Conservation (phyloP, 2,888 invertebrate genomes). For the Cosmopolites sordidus region DNA sequence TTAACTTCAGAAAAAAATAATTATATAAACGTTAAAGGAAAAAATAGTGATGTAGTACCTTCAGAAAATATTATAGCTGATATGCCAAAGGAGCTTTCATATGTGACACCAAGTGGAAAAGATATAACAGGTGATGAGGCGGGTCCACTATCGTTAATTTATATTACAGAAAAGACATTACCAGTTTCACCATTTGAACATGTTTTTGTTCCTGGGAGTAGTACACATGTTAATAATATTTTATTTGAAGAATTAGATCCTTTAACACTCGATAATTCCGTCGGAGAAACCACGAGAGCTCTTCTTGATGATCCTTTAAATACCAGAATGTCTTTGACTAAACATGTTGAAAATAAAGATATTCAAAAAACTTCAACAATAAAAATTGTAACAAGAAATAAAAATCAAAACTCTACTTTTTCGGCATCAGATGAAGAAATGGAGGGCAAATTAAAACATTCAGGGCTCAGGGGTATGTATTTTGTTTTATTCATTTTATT, state of each 20-base stretch:
- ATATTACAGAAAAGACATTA: neutral
- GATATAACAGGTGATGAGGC: neutral
- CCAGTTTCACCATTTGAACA: conserved; percentile 29
- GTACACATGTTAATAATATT: neutral
- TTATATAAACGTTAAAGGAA: neutral
- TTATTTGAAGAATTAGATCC: conserved; percentile 28
- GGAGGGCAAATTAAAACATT: too few species aligned
- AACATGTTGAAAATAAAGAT: too few species aligned
- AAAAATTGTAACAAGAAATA: too few species aligned
- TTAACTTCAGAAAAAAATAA: neutral
- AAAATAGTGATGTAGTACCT: neutral
- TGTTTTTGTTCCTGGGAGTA: conserved; percentile 8
- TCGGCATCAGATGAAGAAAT: conserved; percentile 15
- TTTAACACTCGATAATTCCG: conserved; percentile 20
- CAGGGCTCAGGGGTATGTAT: conserved; percentile 19
- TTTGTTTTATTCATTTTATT: neutral
- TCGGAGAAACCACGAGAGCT: conserved; percentile 16
- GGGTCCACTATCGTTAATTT: conserved; percentile 6
- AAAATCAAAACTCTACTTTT: conserved; percentile 20
- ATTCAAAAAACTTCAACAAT: neutral
- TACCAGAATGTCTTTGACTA: neutral
- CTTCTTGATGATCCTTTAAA: conserved; percentile 16
- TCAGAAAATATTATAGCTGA: neutral
- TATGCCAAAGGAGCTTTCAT: neutral
- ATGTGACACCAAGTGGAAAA: neutral